Evolutionary conservation across 2,888 invertebrate species (phyloP), one percentile per base, ranked within the genome.

Genomic region (Drosophila ochracea): DNA sequence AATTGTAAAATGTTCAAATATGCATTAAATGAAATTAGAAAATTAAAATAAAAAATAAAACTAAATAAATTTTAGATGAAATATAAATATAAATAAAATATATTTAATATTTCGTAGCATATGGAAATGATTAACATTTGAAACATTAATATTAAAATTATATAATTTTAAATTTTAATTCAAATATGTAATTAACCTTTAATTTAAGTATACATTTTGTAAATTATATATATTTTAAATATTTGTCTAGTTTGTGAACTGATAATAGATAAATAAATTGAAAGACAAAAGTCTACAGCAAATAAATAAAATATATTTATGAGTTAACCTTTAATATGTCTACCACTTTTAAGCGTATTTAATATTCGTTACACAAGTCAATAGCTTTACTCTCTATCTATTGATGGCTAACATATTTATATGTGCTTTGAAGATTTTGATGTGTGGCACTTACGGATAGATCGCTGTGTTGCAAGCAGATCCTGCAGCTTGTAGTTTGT

Each of bases 401-500:
- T 31, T 4, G 1, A 1, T 25, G 31, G 10, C 31, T 7, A 13
- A 49, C 11, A 9, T 33, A 55, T 30, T 35, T 47, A 39, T 49
- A 19, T 54, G 25, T 31, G 37, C 28, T 50, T 4, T 50, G 10
- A 30, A 43, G 4, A 43, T 53, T 63, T 62, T 68, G 52, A 67
- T 73, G 59, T 53, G 47, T 39, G 59, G 21, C 58, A 47, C 65
- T 66, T 63, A 28, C 28, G 7, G 37, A 65, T 49, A 62, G 61
- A 64, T 57, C 41, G 64, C 49, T 35, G 30, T 64, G 53, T 30
- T 54, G 47, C 47, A 47, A 47, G 47, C 47, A 70, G 35, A 62
- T 74, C 57, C 76, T 79, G 61, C 33, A 75, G 75, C 61, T 69
- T 52, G 49, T 37, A 41, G 39, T 41, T 28, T 57, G 28, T 2